Evolutionary conservation across 2,113 vertebrate species (phyloP), one percentile per base, ranked within the genome.

Genomic region (Climacteris rufus): DNA sequence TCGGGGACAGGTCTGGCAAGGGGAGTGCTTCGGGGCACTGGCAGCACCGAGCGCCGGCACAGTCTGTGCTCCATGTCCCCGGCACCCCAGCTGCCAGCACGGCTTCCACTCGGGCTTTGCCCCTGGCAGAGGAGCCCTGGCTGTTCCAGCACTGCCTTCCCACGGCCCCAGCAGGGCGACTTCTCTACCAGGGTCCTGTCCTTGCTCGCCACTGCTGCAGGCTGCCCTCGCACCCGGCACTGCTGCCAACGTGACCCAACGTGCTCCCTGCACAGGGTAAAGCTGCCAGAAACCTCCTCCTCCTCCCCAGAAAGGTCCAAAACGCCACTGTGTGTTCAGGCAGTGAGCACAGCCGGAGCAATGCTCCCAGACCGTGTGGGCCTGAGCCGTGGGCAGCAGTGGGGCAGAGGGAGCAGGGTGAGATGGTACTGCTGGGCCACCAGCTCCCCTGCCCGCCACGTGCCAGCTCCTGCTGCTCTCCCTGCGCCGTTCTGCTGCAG

Each of bases 81-180:
- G 2, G 1, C 1, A 2, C 57, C 47, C 47, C 12, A 3, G 39
- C 66, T 8, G 6, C 30, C 45, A 30, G 7, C 78, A 4, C 78
- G 0, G 7, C 45, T 52, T 23, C 11, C 74, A 27, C 17, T 7
- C 0, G 2, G 35, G 27, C 16, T 20, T 17, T 52, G 59, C 1
- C 13, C 22, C 42, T 4, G 2, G 35, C 42, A 66, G 7, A n/a
- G 45, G 8, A 80, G 53, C 25, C 49, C 37, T 1, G 13, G 33
- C 15, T 10, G 37, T 7, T 42, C 20, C 44, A 19, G 10, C 7
- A 0, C 28, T 76, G 44, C 59, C 40, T 9, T 12, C 33, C 35
- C 0, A 1, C n/a, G 15, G 31, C 4, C 2, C 31, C 42, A 19
- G 50, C 37, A 47, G 37, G 10, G 28, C 0, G 0, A 37, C 35